These are phyloP conservation scores for Otolemur crassicaudatus DNA, from an alignment of 2,797 vertebrate species.

Conservation along the genomic window DNA sequence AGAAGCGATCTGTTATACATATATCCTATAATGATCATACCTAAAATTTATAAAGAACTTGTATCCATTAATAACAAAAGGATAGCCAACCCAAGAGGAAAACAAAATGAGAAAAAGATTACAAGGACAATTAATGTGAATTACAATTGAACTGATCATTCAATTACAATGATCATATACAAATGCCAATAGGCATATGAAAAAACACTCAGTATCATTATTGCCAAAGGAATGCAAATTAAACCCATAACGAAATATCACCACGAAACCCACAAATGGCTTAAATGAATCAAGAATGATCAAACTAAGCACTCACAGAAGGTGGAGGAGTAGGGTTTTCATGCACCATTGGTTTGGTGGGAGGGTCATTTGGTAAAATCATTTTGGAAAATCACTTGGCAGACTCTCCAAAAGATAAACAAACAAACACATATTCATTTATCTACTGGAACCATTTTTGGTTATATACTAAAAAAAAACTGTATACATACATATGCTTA, in stretches of 20 bases:
- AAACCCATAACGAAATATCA: not conserved
- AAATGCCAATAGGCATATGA: not conserved
- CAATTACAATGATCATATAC: not conserved
- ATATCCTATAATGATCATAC: not conserved
- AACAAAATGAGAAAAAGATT: not conserved
- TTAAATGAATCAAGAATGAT: not conserved
- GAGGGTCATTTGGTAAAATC: not conserved
- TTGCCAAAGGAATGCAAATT: not conserved
- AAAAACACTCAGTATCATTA: not conserved
- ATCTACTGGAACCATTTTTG: not conserved
- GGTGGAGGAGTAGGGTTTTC: rapidly evolving
- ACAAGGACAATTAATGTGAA: not conserved
- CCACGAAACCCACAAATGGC: not conserved
- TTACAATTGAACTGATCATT: too few relatives aligned
- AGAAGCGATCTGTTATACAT: not conserved
- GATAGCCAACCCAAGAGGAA: not conserved
- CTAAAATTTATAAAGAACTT: not conserved
- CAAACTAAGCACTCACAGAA: not conserved
- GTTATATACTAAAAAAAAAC: not conserved
- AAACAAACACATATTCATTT: not conserved
- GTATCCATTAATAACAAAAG: not conserved
- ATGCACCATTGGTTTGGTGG: rapidly evolving
- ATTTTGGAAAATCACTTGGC: not conserved
- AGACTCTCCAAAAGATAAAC: not conserved
- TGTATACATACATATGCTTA: not conserved